phyloP scores from a whole-genome alignment of 1,140 invertebrate species.

The Drosophila simulans region DNA sequence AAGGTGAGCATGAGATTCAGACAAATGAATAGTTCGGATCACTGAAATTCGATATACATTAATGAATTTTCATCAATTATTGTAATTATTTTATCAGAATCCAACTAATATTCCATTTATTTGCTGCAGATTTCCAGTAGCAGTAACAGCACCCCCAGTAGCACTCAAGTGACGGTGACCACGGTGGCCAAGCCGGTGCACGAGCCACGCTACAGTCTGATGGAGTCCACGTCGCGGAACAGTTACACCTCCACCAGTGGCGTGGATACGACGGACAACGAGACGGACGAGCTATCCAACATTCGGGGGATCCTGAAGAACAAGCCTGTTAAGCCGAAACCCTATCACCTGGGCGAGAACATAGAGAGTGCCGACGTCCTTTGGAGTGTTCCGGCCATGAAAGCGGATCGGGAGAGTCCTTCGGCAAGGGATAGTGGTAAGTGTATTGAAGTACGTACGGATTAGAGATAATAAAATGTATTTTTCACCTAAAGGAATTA shows the following conservation, averaged over 20 bases:
- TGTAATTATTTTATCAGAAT: too few relatives aligned
- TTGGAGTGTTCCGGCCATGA: constrained; percentile 85
- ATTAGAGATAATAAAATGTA: too few relatives aligned
- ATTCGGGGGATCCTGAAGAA: constrained; percentile 90
- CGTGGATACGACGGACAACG: constrained; percentile 84
- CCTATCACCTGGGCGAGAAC: constrained; percentile 88
- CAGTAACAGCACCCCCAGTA: neutral
- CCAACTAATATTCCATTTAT: neutral
- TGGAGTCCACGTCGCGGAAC: constrained; percentile 63
- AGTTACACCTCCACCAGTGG: constrained; percentile 81
- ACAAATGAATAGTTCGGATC: too few relatives aligned
- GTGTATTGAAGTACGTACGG: neutral
- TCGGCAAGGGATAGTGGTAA: constrained; percentile 53
- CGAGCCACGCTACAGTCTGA: constrained; percentile 57
- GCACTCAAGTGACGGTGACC: constrained; percentile 68
- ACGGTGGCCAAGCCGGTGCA: constrained; percentile 38
- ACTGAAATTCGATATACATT: too few relatives aligned
- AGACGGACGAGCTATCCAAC: constrained; percentile 85
- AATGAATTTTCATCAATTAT: too few relatives aligned
- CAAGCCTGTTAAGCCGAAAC: constrained; percentile 89
- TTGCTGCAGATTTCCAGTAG: neutral
- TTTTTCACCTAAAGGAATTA: constrained; percentile 3
- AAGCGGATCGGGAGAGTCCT: constrained; percentile 51
- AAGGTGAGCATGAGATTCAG: too few relatives aligned
- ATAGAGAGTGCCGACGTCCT: constrained; percentile 85